A percentile compares a stretch with the other conserved stretches of the same genome.
Conservation (phyloP, 64 coral and sea anemone species). For the Exaiptasia diaphana region DNA sequence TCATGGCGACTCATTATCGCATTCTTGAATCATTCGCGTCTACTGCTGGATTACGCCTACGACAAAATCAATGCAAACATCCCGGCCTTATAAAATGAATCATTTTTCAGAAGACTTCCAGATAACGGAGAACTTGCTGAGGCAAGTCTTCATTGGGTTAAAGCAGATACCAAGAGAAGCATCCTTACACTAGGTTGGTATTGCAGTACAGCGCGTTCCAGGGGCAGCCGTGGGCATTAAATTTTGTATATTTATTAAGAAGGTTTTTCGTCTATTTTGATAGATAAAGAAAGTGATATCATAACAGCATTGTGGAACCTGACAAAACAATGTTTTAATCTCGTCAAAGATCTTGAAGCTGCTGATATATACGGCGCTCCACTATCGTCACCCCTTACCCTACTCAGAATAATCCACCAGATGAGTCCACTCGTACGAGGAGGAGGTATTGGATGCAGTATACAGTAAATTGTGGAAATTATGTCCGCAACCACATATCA, state of each 20-base stretch:
- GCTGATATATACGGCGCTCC: neutral
- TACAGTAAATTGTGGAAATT: neutral
- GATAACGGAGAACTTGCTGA: neutral
- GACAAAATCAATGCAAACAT: too few relatives aligned
- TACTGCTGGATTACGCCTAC: too few relatives aligned
- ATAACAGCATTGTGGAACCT: slow-evolving; percentile 1
- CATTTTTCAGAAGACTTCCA: slow-evolving; percentile 40
- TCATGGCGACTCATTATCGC: too few relatives aligned
- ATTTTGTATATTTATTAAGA: neutral
- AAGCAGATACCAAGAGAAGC: neutral
- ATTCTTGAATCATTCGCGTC: too few relatives aligned
- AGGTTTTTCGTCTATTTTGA: neutral
- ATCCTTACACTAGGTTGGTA: neutral
- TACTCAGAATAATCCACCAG: slow-evolving; percentile 51
- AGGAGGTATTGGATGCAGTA: neutral
- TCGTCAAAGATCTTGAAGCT: neutral
- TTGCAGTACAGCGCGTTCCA: neutral
- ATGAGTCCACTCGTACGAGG: slow-evolving; percentile 10
- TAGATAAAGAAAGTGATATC: slow-evolving; percentile 41
- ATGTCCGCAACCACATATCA: neutral
- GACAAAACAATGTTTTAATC: slow-evolving; percentile 29
- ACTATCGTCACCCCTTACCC: slow-evolving; percentile 43
- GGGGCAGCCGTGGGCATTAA: neutral
- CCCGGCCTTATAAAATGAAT: too few relatives aligned
- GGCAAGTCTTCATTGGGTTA: slow-evolving; percentile 41